Conservation (phyloP, 1,140 invertebrate species). For the Parapsyche elsis region DNA sequence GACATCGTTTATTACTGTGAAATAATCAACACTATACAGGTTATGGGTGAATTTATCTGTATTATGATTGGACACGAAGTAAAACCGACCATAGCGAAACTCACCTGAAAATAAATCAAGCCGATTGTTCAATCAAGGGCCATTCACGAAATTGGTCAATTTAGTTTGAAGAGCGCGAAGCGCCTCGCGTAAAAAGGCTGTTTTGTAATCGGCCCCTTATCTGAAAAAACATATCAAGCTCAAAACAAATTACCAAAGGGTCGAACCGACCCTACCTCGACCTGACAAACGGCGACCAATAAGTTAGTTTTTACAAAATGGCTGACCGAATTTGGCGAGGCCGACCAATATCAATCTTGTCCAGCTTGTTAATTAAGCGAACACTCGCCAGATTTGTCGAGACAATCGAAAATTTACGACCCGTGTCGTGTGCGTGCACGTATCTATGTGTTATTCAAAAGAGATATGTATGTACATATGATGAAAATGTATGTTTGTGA, state of each 20-base stretch:
- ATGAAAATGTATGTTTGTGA: not conserved
- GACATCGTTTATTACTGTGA: no score
- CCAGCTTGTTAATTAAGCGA: constrained; percentile 6
- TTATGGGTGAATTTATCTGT: no score
- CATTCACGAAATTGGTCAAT: constrained; percentile 3
- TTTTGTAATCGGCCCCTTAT: no score
- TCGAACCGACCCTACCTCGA: not conserved
- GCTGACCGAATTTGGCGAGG: not conserved
- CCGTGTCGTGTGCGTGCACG: not conserved
- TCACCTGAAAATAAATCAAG: not conserved
- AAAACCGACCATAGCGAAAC: not conserved
- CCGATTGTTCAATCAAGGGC: not conserved
- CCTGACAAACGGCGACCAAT: not conserved
- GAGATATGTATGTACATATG: no score
- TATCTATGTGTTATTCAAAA: no score
- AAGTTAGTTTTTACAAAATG: not conserved
- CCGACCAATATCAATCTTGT: not conserved
- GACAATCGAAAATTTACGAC: not conserved
- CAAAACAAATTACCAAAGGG: not conserved
- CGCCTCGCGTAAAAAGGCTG: not conserved
- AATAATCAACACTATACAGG: no score
- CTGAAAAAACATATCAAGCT: no score
- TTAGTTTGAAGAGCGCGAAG: not conserved
- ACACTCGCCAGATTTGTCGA: not conserved
- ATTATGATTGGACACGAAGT: not conserved